Base-by-base conservation (phyloP, 1,140 invertebrate species). In the Ylistrum balloti region DNA sequence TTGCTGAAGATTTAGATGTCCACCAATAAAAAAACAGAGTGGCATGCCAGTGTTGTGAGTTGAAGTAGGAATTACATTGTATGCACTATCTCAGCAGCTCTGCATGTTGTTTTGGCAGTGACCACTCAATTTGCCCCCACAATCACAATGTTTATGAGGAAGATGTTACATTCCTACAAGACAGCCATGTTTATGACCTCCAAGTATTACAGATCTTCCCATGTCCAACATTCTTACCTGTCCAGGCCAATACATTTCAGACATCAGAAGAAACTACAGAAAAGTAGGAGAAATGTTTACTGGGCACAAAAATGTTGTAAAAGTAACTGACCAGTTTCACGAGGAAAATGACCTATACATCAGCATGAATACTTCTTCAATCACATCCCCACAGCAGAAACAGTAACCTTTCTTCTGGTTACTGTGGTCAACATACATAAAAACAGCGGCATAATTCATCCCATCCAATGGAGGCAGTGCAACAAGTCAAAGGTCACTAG, bases 31-130 rank as follows among this genome's bases (percentile, higher is more conserved):
- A n/a, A 74, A 74, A 28, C 56, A 28, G 0, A 74, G 56, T n/a
- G 28, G 56, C 56, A 74, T 74, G n/a, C 56, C 56, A 74, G 22
- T 74, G 56, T 17, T 74, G 28, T 74, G 17, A 28, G 17, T 28
- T 3, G 56, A n/a, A 7, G 28, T n/a, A 28, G 2, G 22, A 74
- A 74, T 28, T 28, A 74, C 56, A 74, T 20, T 28, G 17, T 17
- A 74, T 28, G 17, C n/a, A 74, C 17, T 74, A 74, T 74, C 56
- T 74, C 22, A 74, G 22, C 22, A 28, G 56, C 56, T 74, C 28
- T 28, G 56, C n/a, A 74, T 74, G 56, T 28, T 74, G n/a, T 74
- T 74, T n/a, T 74, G 56, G 56, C 56, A 74, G n/a, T 74, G 56
- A 74, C 56, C 56, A 28, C 56, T 74, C 56, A 74, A 74, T 28